These are phyloP conservation scores for Lutjanus argentimaculatus DNA, from an alignment of 2,797 vertebrate genomes.

Conservation along the genomic window DNA sequence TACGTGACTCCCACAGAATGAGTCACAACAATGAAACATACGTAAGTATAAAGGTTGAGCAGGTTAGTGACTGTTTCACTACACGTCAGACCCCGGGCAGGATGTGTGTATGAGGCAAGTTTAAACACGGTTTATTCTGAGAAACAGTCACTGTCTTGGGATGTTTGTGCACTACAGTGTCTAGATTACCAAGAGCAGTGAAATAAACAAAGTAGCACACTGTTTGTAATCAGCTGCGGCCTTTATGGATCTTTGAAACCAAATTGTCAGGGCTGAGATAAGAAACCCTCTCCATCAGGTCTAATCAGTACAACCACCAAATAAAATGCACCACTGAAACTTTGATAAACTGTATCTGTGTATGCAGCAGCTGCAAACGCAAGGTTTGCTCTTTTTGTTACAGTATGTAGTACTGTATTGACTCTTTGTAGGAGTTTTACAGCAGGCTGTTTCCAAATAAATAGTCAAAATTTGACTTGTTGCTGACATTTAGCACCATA, in stretches of 20 bases:
- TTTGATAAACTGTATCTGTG: background rate
- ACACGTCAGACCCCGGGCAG: conserved; percentile 47
- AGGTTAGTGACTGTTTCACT: conserved; percentile 57
- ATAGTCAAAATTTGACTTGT: background rate
- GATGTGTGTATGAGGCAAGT: conserved; percentile 68
- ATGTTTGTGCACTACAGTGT: conserved; percentile 46
- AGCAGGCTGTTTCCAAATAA: background rate
- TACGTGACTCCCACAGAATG: conserved; percentile 53
- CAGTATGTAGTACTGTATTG: background rate
- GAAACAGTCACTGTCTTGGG: conserved; percentile 45
- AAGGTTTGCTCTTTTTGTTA: background rate
- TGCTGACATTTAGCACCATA: background rate
- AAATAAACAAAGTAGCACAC: conserved; percentile 44
- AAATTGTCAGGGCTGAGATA: conserved; percentile 18
- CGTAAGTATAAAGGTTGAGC: conserved; percentile 40
- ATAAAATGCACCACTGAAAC: conserved; percentile 26
- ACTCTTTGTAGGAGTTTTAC: conserved; percentile 5
- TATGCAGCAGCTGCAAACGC: conserved; percentile 6
- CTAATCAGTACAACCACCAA: background rate
- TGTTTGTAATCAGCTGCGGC: conserved; percentile 17
- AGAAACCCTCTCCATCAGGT: background rate
- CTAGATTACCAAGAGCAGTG: conserved; percentile 22
- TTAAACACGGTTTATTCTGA: conserved; percentile 54
- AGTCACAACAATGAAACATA: conserved; percentile 66
- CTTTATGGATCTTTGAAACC: conserved; percentile 42